Conservation (phyloP, 2,888 invertebrate genomes). For the Pammene fasciana region DNA sequence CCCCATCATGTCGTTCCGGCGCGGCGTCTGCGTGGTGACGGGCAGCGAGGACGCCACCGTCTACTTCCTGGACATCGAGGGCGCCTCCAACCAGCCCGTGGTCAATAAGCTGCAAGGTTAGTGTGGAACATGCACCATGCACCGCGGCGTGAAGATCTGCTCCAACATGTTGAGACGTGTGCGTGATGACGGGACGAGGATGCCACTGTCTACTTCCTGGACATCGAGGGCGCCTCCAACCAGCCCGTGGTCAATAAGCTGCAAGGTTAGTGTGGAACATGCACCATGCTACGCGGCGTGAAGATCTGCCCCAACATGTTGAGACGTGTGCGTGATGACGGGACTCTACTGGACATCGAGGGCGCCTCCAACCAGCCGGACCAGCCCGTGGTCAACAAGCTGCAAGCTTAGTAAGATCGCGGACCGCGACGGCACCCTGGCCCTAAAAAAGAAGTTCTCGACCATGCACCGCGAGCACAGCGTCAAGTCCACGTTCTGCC, state of each 20-base stretch:
- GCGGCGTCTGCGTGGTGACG: constrained; percentile 91
- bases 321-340: constrained; percentile 91
- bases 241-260: constrained; percentile 84
- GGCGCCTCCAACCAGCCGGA: constrained; percentile 76
- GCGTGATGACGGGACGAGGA: constrained; percentile 92
- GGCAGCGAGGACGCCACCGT: constrained; percentile 91
- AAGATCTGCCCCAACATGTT: constrained; percentile 93
- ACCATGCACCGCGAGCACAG: constrained; percentile 84
- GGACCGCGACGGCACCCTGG: constrained; percentile 86
- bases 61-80: constrained; percentile 90
- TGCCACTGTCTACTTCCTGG: constrained; percentile 90
- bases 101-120: constrained; percentile 84
- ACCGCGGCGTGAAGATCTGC: constrained; percentile 89
- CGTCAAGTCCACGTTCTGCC: constrained; percentile 91
- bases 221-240: constrained; percentile 85
- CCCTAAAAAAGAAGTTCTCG: constrained; percentile 86
- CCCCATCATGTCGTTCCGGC: constrained; percentile 92
- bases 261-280: constrained; percentile 80
- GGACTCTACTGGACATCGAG: constrained; percentile 91
- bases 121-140: too few relatives aligned
- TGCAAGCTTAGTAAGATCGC: constrained; percentile 83
- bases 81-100: constrained; percentile 78
- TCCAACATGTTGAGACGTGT: constrained; percentile 93
- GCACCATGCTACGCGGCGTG: constrained; percentile 85
- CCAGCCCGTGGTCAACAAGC: constrained; percentile 83